Percentiles rank a stretch among this genome's conserved stretches.
Conservation (phyloP, 2,797 vertebrate genomes). For the Rhodeus uyekii region DNA sequence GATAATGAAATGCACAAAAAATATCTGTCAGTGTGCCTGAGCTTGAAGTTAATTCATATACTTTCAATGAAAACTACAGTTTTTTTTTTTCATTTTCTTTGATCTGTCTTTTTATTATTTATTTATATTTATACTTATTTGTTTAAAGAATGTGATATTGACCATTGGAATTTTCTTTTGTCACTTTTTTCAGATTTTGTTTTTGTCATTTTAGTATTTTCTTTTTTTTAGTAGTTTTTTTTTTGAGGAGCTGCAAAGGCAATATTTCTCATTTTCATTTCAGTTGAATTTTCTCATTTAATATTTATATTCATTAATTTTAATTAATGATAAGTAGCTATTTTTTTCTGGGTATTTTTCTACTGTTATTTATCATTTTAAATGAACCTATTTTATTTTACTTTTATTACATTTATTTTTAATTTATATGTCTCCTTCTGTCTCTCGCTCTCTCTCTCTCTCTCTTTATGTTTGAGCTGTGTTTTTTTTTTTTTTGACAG, state of each 20-base stretch:
- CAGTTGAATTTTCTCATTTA: background rate
- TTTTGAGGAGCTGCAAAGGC: too few species aligned
- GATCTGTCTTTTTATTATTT: background rate
- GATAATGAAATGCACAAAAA: slow-evolving; percentile 2
- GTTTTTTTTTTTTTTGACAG: background rate
- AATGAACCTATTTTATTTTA: background rate
- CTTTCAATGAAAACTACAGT: background rate
- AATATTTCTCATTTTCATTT: background rate
- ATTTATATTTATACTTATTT: background rate
- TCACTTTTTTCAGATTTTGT: background rate
- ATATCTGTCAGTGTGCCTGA: background rate
- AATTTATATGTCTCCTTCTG: background rate
- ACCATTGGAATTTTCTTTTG: background rate
- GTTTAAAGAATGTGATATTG: background rate
- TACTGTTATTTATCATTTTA: background rate
- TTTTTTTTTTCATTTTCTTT: background rate
- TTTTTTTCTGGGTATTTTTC: background rate
- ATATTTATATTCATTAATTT: background rate
- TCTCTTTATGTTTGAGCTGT: background rate
- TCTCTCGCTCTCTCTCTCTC: background rate
- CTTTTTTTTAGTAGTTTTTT: background rate
- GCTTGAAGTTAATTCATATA: background rate
- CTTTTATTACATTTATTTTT: background rate
- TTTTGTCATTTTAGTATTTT: too few species aligned
- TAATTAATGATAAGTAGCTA: background rate